Evolutionary conservation across 2,797 vertebrate species (phyloP).

Genomic region (Coilia nasus): DNA sequence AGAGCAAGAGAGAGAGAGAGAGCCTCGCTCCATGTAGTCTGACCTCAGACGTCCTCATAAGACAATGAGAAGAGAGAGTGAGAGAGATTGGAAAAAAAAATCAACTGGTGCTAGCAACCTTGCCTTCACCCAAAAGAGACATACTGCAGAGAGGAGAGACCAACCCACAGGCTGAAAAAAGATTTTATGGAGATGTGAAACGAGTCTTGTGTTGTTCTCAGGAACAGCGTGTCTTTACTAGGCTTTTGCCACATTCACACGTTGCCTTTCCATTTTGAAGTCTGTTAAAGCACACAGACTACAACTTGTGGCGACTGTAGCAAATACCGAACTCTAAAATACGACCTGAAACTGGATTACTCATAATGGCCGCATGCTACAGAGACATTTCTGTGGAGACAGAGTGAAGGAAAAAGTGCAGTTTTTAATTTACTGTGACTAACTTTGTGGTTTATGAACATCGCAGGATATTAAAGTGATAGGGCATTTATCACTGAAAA

Average conservation of each 20-base stretch:
- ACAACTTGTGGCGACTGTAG: neutral
- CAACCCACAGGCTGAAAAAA: constrained; percentile 43
- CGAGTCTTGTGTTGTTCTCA: constrained; percentile 33
- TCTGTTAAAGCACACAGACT: neutral
- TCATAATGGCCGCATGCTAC: neutral
- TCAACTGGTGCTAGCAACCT: neutral
- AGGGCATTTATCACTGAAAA: constrained; percentile 16
- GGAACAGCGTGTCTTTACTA: constrained; percentile 1
- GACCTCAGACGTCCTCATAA: constrained; percentile 19
- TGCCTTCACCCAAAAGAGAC: constrained; percentile 14
- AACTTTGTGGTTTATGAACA: constrained; percentile 17
- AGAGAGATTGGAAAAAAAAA: neutral
- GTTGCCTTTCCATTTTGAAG: constrained; percentile 16
- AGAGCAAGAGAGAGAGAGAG: neutral
- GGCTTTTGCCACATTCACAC: constrained; percentile 10
- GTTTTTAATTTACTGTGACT: constrained; percentile 17
- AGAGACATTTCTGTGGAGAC: constrained; percentile 10
- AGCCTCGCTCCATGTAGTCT: neutral
- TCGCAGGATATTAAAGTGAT: constrained; percentile 12
- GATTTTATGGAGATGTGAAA: constrained; percentile 44
- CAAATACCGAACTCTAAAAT: constrained; percentile 14
- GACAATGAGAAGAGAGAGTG: constrained; percentile 34
- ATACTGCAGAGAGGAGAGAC: neutral
- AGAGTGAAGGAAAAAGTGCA: constrained; percentile 3
- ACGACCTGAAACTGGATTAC: constrained; percentile 15